Conservation (phyloP, 2,797 vertebrate species). For the Orientallactaga sibirica region DNA sequence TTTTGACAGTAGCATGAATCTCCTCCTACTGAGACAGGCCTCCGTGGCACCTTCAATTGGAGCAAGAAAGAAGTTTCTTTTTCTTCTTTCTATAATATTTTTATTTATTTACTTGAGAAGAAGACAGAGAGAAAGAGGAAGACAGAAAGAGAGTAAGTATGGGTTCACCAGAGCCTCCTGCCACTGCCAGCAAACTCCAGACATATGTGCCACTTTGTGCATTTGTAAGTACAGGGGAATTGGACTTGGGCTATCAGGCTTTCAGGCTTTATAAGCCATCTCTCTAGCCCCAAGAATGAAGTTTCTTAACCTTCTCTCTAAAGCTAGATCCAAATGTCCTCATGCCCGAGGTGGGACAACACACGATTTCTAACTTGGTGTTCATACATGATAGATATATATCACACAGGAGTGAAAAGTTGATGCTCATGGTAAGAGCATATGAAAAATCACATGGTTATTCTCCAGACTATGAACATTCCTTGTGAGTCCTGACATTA, state of each 20-base stretch:
- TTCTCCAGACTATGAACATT: conserved; percentile 9
- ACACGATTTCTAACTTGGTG: not conserved
- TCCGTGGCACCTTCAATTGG: conserved; percentile 49
- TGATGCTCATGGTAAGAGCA: not conserved
- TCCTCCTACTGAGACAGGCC: conserved; percentile 39
- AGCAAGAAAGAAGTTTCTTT: conserved; percentile 43
- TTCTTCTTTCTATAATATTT: too few relatives aligned
- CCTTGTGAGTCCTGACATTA: not conserved
- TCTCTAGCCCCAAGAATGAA: not conserved
- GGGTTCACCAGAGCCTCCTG: too few relatives aligned
- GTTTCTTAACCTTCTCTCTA: conserved; percentile 43
- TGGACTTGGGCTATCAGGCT: too few relatives aligned
- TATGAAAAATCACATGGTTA: not conserved
- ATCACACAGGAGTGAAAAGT: not conserved
- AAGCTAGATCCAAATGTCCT: conserved; percentile 26
- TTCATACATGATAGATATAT: not conserved
- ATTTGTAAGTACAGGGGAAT: too few relatives aligned
- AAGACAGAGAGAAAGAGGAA: too few relatives aligned
- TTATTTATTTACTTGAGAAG: too few relatives aligned
- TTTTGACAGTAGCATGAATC: conserved; percentile 53
- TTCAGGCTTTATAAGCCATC: too few relatives aligned
- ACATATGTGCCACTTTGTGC: too few relatives aligned
- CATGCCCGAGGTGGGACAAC: not conserved
- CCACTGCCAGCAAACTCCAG: too few relatives aligned
- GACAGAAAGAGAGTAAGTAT: too few relatives aligned